Conservation (phyloP, 2,888 invertebrate genomes). For the Hipparchia semele region DNA sequence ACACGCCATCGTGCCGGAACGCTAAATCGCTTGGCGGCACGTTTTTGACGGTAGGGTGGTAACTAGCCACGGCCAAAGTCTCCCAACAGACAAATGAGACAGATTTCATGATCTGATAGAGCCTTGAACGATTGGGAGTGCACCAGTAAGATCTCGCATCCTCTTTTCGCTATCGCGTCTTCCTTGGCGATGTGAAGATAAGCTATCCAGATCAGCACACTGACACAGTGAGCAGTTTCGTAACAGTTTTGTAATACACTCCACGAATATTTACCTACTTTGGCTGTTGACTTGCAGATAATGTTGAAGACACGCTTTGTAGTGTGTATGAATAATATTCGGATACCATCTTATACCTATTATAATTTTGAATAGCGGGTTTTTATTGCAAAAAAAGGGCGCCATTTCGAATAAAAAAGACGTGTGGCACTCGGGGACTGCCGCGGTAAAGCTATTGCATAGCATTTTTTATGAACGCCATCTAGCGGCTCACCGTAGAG, state of each 20-base stretch:
- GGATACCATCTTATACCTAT: slow-evolving; percentile 26
- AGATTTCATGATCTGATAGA: too few species aligned
- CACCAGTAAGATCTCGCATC: neutral
- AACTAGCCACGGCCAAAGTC: too few species aligned
- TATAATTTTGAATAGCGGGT: slow-evolving; percentile 23
- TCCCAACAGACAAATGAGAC: too few species aligned
- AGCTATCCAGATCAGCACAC: slow-evolving; percentile 55
- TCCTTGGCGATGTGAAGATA: slow-evolving; percentile 50
- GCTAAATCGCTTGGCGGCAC: too few species aligned
- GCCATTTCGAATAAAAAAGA: too few species aligned
- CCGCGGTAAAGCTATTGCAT: too few species aligned
- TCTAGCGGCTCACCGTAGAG: too few species aligned
- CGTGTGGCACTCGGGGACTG: too few species aligned
- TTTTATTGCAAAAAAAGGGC: neutral
- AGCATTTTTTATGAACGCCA: too few species aligned
- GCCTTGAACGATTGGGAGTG: neutral
- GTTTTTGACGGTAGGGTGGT: too few species aligned
- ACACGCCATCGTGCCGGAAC: too few species aligned
- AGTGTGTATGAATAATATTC: slow-evolving; percentile 31
- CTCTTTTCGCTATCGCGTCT: slow-evolving; percentile 18
- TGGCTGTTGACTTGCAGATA: slow-evolving; percentile 49
- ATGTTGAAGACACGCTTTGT: slow-evolving; percentile 22
- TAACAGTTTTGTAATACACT: slow-evolving; percentile 58
- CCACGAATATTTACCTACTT: slow-evolving; percentile 48
- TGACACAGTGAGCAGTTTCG: slow-evolving; percentile 62